These are phyloP conservation scores for Eupeodes latifasciatus DNA, from an alignment of 2,888 invertebrate species.

Conservation along the genomic window DNA sequence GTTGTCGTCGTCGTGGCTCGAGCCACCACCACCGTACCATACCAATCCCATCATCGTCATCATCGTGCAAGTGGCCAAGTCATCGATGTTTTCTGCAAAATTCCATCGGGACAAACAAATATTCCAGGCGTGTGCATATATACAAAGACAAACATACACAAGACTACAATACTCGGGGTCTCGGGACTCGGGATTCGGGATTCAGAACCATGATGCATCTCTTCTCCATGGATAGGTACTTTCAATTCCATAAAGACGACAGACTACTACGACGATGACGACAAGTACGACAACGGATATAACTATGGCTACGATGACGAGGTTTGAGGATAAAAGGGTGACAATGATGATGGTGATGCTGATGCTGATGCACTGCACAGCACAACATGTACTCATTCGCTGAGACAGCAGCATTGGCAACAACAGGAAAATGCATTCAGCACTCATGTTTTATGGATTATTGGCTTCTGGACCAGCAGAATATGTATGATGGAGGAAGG, in stretches of 20 bases:
- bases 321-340: constrained; percentile 32
- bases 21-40: background rate
- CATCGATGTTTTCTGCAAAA: constrained; percentile 70
- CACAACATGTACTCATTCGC: constrained; percentile 18
- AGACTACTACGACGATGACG: background rate
- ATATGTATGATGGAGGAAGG: background rate
- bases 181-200: constrained; percentile 26
- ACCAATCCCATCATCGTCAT: constrained; percentile 19
- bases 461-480: constrained; percentile 54
- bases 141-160: constrained; percentile 13
- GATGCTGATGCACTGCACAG: constrained; percentile 13
- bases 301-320: background rate
- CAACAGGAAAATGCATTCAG: constrained; percentile 68
- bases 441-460: constrained; percentile 74
- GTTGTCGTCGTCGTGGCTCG: constrained; percentile 9
- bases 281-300: constrained; percentile 1
- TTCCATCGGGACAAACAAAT: constrained; percentile 70
- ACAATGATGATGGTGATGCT: constrained; percentile 24
- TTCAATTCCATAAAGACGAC: constrained; percentile 41
- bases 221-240: constrained; percentile 26
- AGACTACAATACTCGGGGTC: background rate
- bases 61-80: constrained; percentile 72
- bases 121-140: constrained; percentile 39
- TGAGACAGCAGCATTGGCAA: constrained; percentile 54
- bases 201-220: constrained; percentile 48